These are phyloP conservation scores for Drosophila mimetica DNA, from an alignment of 2,888 invertebrate genomes.

Conservation along the genomic window DNA sequence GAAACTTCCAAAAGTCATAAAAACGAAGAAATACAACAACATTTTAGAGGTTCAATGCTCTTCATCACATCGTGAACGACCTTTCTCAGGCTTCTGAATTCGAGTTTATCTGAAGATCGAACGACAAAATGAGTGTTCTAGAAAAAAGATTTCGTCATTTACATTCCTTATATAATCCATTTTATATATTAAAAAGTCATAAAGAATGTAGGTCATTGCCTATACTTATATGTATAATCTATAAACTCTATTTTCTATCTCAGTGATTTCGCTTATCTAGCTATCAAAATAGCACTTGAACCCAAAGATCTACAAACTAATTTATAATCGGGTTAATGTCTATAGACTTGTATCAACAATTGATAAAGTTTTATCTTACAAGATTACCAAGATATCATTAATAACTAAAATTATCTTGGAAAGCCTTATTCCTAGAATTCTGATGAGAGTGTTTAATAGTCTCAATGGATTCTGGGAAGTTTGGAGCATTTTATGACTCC, in stretches of 20 bases:
- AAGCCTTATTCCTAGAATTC: neutral
- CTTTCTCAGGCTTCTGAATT: neutral
- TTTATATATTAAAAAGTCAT: neutral
- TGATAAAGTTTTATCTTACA: conserved; percentile 8
- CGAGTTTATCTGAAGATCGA: conserved; percentile 4
- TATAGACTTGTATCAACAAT: neutral
- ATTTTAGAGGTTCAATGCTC: conserved; percentile 67
- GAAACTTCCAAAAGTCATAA: conserved; percentile 43
- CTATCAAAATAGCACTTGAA: neutral
- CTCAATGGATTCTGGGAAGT: conserved; percentile 5
- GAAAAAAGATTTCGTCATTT: conserved; percentile 1
- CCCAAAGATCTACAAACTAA: neutral
- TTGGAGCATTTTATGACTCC: conserved; percentile 1
- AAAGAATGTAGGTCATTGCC: neutral
- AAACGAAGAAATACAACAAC: conserved; percentile 34
- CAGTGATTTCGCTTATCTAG: neutral
- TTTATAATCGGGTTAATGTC: conserved; percentile 10
- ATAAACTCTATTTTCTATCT: neutral
- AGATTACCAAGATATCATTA: neutral
- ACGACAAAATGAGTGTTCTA: neutral
- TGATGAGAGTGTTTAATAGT: neutral
- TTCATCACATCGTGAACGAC: conserved; percentile 16
- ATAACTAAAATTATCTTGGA: neutral
- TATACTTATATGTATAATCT: neutral
- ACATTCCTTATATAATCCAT: neutral